Base-by-base conservation (phyloP, 1,140 invertebrate species). In the Drosophila teissieri region DNA sequence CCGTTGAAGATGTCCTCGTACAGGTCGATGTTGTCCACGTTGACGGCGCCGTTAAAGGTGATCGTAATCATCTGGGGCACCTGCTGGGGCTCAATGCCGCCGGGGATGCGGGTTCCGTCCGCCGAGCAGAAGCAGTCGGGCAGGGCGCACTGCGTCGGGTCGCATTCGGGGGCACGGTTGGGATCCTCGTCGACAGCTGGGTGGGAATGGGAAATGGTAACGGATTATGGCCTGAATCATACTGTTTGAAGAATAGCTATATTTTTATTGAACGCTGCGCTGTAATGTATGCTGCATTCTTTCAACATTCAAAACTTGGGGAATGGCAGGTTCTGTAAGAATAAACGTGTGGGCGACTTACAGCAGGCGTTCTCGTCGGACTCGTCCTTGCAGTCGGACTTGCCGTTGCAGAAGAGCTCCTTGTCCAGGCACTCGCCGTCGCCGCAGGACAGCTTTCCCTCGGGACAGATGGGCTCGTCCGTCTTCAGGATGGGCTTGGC, bases 21-120 rank as follows among this genome's bases (percentile, higher is more conserved):
- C 45, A 98, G 93, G 80, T 98, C 97, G 82, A 98, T 97, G 92
- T 98, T 98, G 93, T 98, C 97, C 19, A 97, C 95, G 91, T 98
- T 99, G n/a, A 98, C 95, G 46, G 97, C 97, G 19, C 97, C 97
- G 92, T 98, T 98, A 93, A 99, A 98, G 1, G 97, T 97, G 46
- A 99, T 95, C 0, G 97, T 97, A 67, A 99, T 96, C 96, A 98
- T 98, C 92, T 98, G 97, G 14, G 98, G 98, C 10, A 98, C 97
- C 92, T 97, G 96, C 70, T 94, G 95, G 1, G 95, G 95, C 88
- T 98, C 96, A 68, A 97, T 94, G 60, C 94, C 95, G 3, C 96
- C 96, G 5, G 97, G 97, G 76, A 98, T 98, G 52, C 96, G 94
- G 8, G 97, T 98, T 56, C 97, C 98, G 77, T 98, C 97, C 65